Evolutionary conservation across 2,113 vertebrate genomes (phyloP).

Genomic region (Agapornis roseicollis): DNA sequence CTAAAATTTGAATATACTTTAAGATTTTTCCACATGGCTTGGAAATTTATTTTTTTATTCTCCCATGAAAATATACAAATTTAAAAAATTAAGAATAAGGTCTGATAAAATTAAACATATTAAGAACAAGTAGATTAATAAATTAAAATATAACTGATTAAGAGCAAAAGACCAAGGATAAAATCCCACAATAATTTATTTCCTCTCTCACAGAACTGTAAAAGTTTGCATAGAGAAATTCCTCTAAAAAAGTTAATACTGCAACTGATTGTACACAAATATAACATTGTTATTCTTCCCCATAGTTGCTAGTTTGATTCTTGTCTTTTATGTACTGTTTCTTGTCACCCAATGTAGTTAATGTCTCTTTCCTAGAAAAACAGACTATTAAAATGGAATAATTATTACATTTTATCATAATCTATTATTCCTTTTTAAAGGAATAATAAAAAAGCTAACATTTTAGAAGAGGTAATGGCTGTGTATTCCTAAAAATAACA

Average conservation of each 20-base stretch:
- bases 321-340: not conserved
- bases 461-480: not conserved
- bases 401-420: not conserved
- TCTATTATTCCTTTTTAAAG: not conserved
- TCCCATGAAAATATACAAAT: not conserved
- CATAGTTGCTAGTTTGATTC: not conserved
- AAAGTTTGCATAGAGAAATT: not conserved
- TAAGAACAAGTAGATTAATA: not conserved
- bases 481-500: not conserved
- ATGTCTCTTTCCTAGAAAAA: not conserved
- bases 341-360: not conserved
- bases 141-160: rapidly evolving
- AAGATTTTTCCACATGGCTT: rapidly evolving
- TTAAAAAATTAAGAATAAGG: not conserved
- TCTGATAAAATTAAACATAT: not conserved
- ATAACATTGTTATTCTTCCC: not conserved
- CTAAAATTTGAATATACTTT: not conserved
- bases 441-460: not conserved
- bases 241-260: not conserved
- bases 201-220: not conserved
- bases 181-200: not conserved
- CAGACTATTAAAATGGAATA: not conserved
- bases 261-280: not conserved
- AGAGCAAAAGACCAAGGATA: not conserved
- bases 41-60: not conserved